Conservation (phyloP, 1,140 invertebrate species). For the Thaumatotibia leucotreta region DNA sequence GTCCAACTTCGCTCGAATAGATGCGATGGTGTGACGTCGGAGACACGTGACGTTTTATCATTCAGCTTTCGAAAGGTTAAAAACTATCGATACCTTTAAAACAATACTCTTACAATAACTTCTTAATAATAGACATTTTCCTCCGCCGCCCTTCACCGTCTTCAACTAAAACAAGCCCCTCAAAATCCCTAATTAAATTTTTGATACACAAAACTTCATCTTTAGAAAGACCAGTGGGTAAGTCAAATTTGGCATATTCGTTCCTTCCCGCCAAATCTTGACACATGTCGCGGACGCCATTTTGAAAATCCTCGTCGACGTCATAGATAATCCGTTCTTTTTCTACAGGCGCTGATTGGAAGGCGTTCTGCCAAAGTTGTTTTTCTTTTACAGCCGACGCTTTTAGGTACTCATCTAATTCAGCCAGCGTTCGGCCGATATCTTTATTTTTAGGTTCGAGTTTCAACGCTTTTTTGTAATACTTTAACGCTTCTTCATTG, state of each 20-base stretch:
- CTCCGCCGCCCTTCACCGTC: conserved; percentile 43
- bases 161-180: conserved; percentile 39
- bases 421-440: conserved; percentile 62
- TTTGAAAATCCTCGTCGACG: conserved; percentile 54
- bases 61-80: too few species aligned
- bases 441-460: conserved; percentile 71
- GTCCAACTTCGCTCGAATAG: too few species aligned
- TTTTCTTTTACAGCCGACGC: conserved; percentile 40
- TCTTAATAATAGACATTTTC: conserved; percentile 51
- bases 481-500: conserved; percentile 57
- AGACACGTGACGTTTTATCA: too few species aligned
- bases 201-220: conserved; percentile 52
- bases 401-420: conserved; percentile 48
- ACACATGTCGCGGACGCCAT: conserved; percentile 53
- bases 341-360: conserved; percentile 28
- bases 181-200: conserved; percentile 39
- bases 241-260: conserved; percentile 53
- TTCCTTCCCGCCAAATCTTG: conserved; percentile 50
- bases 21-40: too few species aligned
- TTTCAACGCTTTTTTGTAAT: conserved; percentile 68
- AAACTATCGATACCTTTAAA: too few species aligned
- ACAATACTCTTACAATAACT: neutral
- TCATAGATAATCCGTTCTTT: conserved; percentile 42
- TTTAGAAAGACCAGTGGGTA: conserved; percentile 45
- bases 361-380: conserved; percentile 54